phyloP scores from a whole-genome alignment of 2,797 vertebrate species.

The Buphagus erythrorhynchus region DNA sequence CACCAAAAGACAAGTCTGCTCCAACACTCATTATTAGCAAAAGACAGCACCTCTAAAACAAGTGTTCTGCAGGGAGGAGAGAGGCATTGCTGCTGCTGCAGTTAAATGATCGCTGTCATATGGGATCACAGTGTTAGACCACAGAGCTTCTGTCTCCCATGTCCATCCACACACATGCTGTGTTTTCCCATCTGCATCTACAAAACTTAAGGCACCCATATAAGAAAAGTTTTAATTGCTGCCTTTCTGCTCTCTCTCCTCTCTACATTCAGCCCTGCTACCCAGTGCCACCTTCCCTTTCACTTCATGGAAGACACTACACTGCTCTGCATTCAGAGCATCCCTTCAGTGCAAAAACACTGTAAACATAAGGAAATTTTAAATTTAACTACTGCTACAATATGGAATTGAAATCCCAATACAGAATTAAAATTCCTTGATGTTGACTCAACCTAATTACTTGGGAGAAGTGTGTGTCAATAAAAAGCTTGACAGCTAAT shows the following conservation, averaged over 20 bases:
- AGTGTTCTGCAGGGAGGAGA: background rate
- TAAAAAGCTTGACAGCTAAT: background rate
- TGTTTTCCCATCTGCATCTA: background rate
- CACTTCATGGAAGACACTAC: background rate
- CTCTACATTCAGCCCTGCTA: background rate
- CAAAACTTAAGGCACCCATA: background rate
- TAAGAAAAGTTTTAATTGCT: background rate
- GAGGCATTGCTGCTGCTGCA: background rate
- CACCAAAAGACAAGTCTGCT: background rate
- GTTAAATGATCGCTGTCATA: accelerated
- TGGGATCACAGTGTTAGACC: background rate
- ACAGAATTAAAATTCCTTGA: background rate
- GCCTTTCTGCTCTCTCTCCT: background rate
- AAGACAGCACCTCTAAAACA: background rate
- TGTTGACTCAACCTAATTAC: background rate
- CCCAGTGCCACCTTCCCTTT: background rate
- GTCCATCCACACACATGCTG: background rate
- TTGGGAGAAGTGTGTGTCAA: background rate
- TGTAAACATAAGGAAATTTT: background rate
- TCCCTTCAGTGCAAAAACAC: background rate
- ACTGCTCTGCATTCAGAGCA: background rate
- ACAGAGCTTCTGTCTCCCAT: background rate
- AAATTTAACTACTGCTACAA: background rate
- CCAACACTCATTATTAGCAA: background rate
- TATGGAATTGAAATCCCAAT: background rate